Evolutionary conservation across 2,113 vertebrate species (phyloP).

Genomic region (Xyrauchen texanus): DNA sequence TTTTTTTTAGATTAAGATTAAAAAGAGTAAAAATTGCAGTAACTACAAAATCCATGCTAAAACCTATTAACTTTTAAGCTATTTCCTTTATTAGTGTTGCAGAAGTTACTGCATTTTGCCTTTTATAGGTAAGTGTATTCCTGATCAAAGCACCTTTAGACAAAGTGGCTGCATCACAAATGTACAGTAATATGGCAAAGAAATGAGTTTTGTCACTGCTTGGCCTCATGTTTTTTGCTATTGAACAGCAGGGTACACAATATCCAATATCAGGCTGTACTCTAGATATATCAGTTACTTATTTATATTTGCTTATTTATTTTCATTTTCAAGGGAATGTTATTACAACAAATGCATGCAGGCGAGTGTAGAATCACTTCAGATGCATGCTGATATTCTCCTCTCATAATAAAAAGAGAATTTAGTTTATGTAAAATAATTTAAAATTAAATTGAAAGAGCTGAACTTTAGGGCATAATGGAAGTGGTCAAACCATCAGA

Average conservation of each 20-base stretch:
- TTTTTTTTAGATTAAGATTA: no score
- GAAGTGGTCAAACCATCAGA: conserved; percentile 31
- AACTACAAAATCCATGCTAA: no score
- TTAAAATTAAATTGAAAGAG: conserved; percentile 32
- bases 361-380: background rate
- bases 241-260: conserved; percentile 10
- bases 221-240: conserved; percentile 2
- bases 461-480: conserved; percentile 22
- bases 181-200: background rate
- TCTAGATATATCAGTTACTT: conserved; percentile 7
- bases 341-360: conserved; percentile 8
- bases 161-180: background rate
- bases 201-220: background rate
- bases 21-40: no score
- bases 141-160: conserved; percentile 1
- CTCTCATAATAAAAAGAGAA: background rate
- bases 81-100: no score
- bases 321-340: conserved; percentile 21
- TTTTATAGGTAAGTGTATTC: background rate
- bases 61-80: no score
- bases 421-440: background rate
- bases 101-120: no score
- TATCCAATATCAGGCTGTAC: conserved; percentile 4
- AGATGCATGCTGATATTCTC: background rate
- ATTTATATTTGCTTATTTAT: conserved; percentile 29